phyloP scores from a whole-genome alignment of 2,797 vertebrate species.

The Clarias pachynema region DNA sequence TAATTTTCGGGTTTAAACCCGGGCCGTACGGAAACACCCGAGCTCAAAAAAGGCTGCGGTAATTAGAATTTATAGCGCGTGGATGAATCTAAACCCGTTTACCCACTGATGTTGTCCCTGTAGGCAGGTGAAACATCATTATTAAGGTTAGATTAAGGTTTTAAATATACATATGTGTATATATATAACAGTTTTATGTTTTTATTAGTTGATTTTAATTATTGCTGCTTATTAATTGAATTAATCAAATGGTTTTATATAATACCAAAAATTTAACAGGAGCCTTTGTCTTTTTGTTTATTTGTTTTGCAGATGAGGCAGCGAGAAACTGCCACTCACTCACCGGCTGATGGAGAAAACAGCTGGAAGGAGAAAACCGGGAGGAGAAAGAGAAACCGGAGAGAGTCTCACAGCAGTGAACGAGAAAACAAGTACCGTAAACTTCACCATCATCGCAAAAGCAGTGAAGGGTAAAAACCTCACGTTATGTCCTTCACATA shows the following conservation, averaged over 20 bases:
- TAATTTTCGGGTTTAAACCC: neutral
- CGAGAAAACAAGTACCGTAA: conserved; percentile 85
- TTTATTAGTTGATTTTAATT: neutral
- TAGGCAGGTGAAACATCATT: too few species aligned
- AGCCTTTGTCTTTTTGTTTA: neutral
- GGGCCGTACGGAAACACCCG: neutral
- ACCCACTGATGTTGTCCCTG: too few species aligned
- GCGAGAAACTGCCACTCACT: conserved; percentile 76
- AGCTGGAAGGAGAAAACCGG: conserved; percentile 83
- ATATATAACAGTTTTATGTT: neutral
- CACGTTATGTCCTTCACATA: neutral
- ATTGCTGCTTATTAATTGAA: neutral
- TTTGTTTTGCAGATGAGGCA: conserved; percentile 81
- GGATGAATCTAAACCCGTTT: too few species aligned
- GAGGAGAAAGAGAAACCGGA: conserved; percentile 79
- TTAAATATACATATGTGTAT: too few species aligned
- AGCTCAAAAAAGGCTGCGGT: too few species aligned
- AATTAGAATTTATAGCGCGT: neutral
- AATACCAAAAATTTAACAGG: neutral
- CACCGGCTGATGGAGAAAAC: conserved; percentile 78
- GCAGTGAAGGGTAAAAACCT: conserved; percentile 82
- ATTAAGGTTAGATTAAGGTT: too few species aligned
- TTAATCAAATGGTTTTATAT: neutral
- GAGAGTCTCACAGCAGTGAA: conserved; percentile 86
- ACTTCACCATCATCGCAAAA: conserved; percentile 63